phyloP scores from a whole-genome alignment of 1,140 invertebrate genomes.

The Gerris buenoi region DNA sequence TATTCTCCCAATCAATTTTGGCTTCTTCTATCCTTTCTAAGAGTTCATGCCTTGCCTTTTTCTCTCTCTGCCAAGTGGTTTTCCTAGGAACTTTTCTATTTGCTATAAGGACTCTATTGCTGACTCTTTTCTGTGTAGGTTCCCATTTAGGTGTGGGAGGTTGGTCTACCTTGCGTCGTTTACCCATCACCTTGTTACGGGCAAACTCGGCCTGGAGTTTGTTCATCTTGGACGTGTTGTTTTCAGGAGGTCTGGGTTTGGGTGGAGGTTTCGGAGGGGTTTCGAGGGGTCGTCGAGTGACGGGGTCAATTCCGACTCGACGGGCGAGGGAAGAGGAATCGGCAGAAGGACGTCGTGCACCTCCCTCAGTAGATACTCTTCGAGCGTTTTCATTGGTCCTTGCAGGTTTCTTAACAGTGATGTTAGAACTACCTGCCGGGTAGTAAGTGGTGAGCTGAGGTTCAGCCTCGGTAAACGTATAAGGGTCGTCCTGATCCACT shows the following conservation, averaged over 20 bases:
- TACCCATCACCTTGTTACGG: conserved; percentile 35
- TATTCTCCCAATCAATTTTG: conserved; percentile 20
- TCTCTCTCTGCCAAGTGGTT: conserved; percentile 22
- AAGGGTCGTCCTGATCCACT: conserved; percentile 20
- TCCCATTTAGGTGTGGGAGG: conserved; percentile 7
- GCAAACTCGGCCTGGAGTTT: conserved; percentile 36
- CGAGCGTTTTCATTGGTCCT: not conserved
- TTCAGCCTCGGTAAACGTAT: conserved; percentile 22
- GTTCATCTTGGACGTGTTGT: conserved; percentile 26
- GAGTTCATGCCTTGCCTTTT: conserved; percentile 22
- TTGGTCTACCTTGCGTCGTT: conserved; percentile 28
- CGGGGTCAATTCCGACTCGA: conserved; percentile 7
- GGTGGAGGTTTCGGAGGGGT: not conserved
- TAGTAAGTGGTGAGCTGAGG: conserved; percentile 17
- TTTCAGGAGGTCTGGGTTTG: not conserved
- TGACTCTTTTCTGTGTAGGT: not conserved
- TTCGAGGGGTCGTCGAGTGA: not conserved
- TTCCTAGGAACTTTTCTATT: conserved; percentile 18
- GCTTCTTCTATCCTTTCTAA: conserved; percentile 23
- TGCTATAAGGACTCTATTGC: conserved; percentile 18
- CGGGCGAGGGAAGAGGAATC: conserved; percentile 1
- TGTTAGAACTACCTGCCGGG: conserved; percentile 1
- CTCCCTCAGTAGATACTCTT: not conserved
- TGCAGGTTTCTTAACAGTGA: not conserved
- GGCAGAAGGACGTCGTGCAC: conserved; percentile 3